These are phyloP conservation scores for Mesorhabditis belari DNA, from an alignment of 2,888 invertebrate genomes.

Conservation along the genomic window DNA sequence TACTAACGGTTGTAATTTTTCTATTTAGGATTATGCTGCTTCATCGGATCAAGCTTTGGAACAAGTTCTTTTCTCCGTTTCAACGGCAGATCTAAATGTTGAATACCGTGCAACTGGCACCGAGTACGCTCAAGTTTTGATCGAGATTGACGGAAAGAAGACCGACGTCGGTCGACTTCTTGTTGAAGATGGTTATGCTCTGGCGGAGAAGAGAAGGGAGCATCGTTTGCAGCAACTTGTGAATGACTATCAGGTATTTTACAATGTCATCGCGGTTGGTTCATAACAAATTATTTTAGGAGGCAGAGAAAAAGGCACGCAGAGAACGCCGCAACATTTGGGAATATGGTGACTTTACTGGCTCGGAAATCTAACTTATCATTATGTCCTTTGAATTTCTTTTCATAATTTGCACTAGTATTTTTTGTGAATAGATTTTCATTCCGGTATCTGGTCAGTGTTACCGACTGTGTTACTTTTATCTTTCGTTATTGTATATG, in stretches of 20 bases:
- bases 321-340: constrained; percentile 75
- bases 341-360: constrained; percentile 97
- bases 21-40: constrained; percentile 19
- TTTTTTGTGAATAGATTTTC: no score
- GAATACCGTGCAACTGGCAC: constrained; percentile 41
- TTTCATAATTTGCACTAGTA: background rate
- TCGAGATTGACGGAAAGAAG: constrained; percentile 53
- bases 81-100: constrained; percentile 35
- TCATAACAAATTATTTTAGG: constrained; percentile 54
- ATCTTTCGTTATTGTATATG: background rate
- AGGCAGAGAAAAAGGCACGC: constrained; percentile 57
- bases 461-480: background rate
- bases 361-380: constrained; percentile 65
- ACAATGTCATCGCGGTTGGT: constrained; percentile 2
- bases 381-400: background rate
- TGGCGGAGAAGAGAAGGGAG: constrained; percentile 74
- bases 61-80: constrained; percentile 15
- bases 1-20: constrained; percentile 16
- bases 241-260: constrained; percentile 15
- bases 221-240: constrained; percentile 72
- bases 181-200: constrained; percentile 75
- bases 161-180: constrained; percentile 72
- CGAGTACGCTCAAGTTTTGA: constrained; percentile 31
- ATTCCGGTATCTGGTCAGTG: constrained; percentile 1
- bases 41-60: constrained; percentile 7